Conservation (phyloP, 2,888 invertebrate species). For the Exocentrus adspersus region DNA sequence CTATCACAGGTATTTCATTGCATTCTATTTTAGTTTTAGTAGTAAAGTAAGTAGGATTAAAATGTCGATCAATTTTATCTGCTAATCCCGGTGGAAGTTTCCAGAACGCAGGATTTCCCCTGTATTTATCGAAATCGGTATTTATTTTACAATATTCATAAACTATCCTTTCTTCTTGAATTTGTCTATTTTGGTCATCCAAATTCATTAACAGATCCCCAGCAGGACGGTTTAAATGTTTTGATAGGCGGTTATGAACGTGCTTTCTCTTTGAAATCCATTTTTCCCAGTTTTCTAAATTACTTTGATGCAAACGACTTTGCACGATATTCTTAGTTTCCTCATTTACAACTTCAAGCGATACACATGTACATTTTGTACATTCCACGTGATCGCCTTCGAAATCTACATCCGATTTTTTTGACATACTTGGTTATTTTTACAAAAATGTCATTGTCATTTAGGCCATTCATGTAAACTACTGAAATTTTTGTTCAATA, state of each 20-base stretch:
- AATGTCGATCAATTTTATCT: constrained; percentile 26
- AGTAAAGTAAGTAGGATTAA: constrained; percentile 49
- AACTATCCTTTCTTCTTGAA: constrained; percentile 52
- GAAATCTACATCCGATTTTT: neutral
- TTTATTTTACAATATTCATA: constrained; percentile 54
- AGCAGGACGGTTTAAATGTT: constrained; percentile 42
- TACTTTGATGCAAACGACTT: constrained; percentile 34
- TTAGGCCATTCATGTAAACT: neutral
- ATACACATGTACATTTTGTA: neutral
- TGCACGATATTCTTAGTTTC: neutral
- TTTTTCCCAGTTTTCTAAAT: constrained; percentile 53
- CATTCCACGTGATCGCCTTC: constrained; percentile 1
- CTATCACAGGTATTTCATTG: constrained; percentile 52
- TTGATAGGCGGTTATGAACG: constrained; percentile 46
- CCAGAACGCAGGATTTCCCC: constrained; percentile 60
- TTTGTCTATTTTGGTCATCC: constrained; percentile 47
- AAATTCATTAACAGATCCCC: constrained; percentile 54
- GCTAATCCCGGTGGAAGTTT: constrained; percentile 50
- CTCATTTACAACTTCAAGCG: neutral
- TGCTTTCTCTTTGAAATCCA: constrained; percentile 54
- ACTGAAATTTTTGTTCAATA: constrained; percentile 1
- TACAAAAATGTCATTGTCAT: neutral
- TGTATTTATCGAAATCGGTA: constrained; percentile 53
- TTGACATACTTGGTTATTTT: neutral
- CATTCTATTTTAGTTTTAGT: constrained; percentile 49